phyloP scores from a whole-genome alignment of 2,888 invertebrate genomes.

The Pseudococcus jackbeardsleyi region DNA sequence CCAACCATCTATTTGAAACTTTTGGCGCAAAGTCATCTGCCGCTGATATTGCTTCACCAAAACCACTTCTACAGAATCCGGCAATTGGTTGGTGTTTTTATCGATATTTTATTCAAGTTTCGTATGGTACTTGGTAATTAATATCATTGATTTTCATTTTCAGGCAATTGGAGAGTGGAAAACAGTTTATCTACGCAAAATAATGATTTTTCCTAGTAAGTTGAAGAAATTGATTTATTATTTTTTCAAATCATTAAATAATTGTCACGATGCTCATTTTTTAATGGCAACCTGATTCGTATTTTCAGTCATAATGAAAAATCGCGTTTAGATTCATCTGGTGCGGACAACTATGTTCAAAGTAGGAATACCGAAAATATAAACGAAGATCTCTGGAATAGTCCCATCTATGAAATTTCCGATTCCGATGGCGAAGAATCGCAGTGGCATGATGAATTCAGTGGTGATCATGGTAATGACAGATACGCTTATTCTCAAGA shows the following conservation, averaged over 20 bases:
- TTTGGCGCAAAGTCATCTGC: background rate
- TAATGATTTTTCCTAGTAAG: constrained; percentile 33
- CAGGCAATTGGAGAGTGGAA: constrained; percentile 53
- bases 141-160: background rate
- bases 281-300: background rate
- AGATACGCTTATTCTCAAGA: constrained; percentile 22
- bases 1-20: background rate
- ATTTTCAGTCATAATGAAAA: constrained; percentile 21
- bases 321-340: too few species aligned
- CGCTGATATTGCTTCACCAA: background rate
- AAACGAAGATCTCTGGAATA: too few species aligned
- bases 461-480: background rate
- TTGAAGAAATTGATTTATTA: background rate
- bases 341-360: constrained; percentile 11
- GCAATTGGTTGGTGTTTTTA: background rate
- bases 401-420: too few species aligned
- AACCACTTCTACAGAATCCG: background rate
- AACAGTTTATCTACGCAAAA: background rate
- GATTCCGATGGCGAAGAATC: background rate
- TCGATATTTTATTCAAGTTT: background rate
- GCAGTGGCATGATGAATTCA: constrained; percentile 1
- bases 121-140: background rate
- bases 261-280: background rate
- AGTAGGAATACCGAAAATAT: too few species aligned
- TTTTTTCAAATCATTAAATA: too few species aligned